phyloP scores from a whole-genome alignment of 2,113 vertebrate species.

The Amphiprion percula region DNA sequence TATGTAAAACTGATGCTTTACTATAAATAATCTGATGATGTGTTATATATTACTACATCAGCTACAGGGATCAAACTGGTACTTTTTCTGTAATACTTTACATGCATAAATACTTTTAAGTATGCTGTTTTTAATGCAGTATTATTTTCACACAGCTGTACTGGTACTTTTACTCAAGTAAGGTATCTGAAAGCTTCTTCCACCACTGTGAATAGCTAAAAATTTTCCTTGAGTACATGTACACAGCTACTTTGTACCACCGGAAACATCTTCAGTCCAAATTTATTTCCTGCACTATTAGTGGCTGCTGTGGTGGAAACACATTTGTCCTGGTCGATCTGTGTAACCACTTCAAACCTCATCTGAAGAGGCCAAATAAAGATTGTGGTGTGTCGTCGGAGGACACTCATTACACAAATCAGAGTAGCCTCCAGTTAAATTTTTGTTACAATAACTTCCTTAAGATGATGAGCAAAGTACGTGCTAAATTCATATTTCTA shows the following conservation, averaged over 20 bases:
- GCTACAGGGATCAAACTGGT: no score
- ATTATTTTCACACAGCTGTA: no score
- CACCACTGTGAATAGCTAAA: no score
- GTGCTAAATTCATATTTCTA: neutral
- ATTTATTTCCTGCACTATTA: constrained; percentile 7
- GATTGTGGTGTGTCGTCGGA: neutral
- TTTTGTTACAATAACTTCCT: constrained; percentile 13
- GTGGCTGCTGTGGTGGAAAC: constrained; percentile 1
- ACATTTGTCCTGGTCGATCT: constrained; percentile 9
- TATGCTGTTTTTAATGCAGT: no score
- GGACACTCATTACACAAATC: constrained; percentile 38
- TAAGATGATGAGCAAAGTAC: neutral
- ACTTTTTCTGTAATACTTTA: no score
- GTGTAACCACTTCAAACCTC: constrained; percentile 9
- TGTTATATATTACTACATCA: no score
- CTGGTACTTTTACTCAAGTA: no score
- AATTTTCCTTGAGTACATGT: no score
- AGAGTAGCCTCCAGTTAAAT: constrained; percentile 7
- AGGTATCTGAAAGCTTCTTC: no score
- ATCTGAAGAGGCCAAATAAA: constrained; percentile 32
- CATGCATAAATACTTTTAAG: no score
- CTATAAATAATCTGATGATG: no score
- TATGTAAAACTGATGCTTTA: no score
- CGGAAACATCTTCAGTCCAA: neutral
- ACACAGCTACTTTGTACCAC: neutral